Evolutionary conservation across 2,888 invertebrate species (phyloP), one percentile per base, ranked within the genome.

Genomic region (Clostera curtula): DNA sequence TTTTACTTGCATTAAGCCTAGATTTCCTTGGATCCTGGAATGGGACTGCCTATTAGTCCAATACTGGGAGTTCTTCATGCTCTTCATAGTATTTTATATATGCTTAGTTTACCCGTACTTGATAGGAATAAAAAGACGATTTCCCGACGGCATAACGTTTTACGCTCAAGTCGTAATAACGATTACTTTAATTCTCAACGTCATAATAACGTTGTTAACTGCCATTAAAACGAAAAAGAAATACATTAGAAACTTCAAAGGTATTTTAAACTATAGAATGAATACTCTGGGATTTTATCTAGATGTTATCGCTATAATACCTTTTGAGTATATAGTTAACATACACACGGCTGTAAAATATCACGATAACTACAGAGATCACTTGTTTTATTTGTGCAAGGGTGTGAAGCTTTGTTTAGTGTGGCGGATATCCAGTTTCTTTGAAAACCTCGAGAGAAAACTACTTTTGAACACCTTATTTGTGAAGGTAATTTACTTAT

Each of bases 361-460:
- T 41, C 49, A 63, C 12, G 77, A 80, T 27, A 60, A 67, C 29
- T 71, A 74, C 32, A 62, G 67, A 37, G 63, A 74, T 27, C 83
- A 85, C 38, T 59, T 83, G 29, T 85, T 72, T 51, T 75, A 70
- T 48, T 48, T 85, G 19, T 74, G 85, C 32, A 86, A 86, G 61
- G 74, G 86, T n/a, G 72, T 82, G 9, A 82, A 86, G 34, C 57
- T 86, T 4, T 69, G 86, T 38, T 69, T 86, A 19, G 66, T 85
- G 10, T 85, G 86, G 75, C 69, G 85, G 37, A 39, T 86, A 17
- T 73, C 74, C 0, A 71, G 56, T 30, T 80, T 85, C 31, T 83
- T 86, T 37, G 70, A 76, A 35, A 67, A 71, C 19, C 54, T 82
- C 19, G 82, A 85, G 49, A 60, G 64, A 25, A 73, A 71, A 36